Base-by-base conservation (phyloP, 2,888 invertebrate genomes). In the Zygothrica quintamaculata region DNA sequence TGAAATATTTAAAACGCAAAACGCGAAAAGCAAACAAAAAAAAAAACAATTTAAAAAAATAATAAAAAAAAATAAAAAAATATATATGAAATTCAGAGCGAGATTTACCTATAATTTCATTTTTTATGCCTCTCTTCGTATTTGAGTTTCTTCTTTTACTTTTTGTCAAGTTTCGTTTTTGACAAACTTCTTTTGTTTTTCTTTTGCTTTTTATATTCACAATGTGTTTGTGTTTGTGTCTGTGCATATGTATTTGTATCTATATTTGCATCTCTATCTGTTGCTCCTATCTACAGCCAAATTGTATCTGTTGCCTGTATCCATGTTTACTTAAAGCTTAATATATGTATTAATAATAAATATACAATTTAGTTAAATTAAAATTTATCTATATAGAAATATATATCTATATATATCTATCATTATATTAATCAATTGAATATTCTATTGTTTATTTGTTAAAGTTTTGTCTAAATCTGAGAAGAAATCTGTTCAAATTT, bases 71-170 rank as follows among this genome's bases (percentile, higher is more conserved):
- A 58, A 51, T 50, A 50, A 40, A 59, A 52, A 58, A 37, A 43
- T 44, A 13, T 12, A 42, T 26, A 57, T 46, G 42, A 36, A 39
- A 65, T 40, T 42, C 56, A 52, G 69, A 84, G 64, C 78, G 58
- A 81, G 77, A 84, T 84, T 84, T 77, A 65, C 68, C 77, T 68
- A 79, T 64, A 60, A 55, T 44, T 37, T 42, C 9, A 26, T 61
- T 18, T 34, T 9, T 34, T 34, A 6, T 34, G 1, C 34, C 12
- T 13, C 34, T 13, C 12, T 9, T 9, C 12, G 16, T 34, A 18
- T 47, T 6, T 15, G 25, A 26, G 5, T 16, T n/a, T 37, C 11
- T 29, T 29, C 29, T 5, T 29, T 3, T 29, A 8, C 4, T 5
- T 29, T 39, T 47, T 47, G 46, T 33, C 34, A 47, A 47, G 46